Conservation (phyloP, 1,140 invertebrate genomes). For the Drosophila kepulauana region DNA sequence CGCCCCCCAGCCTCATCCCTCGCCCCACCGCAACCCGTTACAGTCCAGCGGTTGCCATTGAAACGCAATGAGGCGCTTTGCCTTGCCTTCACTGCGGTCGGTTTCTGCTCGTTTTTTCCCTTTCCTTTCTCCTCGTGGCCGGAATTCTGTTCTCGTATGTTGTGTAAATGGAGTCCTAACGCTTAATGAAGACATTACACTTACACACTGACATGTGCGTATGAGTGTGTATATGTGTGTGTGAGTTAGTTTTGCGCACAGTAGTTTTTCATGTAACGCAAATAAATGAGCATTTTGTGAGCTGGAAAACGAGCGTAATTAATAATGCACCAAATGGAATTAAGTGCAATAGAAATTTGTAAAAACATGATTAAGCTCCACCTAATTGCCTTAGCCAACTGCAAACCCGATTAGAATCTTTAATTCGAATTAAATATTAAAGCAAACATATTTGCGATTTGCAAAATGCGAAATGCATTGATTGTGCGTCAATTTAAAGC, state of each 20-base stretch:
- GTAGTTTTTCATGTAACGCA: conserved; percentile 40
- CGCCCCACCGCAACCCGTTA: conserved; percentile 3
- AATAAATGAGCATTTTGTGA: conserved; percentile 44
- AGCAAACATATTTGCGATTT: background rate
- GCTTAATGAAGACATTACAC: conserved; percentile 51
- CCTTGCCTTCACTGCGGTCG: conserved; percentile 43
- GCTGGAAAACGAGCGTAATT: conserved; percentile 45
- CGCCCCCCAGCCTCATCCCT: background rate
- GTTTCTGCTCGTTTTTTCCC: conserved; percentile 16
- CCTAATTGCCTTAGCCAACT: conserved; percentile 13
- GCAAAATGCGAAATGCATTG: background rate
- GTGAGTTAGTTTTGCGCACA: conserved; percentile 11
- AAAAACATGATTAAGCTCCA: conserved; percentile 18
- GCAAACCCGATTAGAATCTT: background rate
- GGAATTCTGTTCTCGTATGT: conserved; percentile 10
- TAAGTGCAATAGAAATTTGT: conserved; percentile 33
- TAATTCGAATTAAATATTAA: conserved; percentile 4
- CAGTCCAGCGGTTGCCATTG: conserved; percentile 49
- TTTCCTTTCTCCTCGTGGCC: background rate
- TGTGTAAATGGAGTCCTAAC: conserved; percentile 44
- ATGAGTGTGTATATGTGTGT: conserved; percentile 2
- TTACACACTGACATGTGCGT: conserved; percentile 11
- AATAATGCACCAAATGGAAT: conserved; percentile 39
- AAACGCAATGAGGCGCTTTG: conserved; percentile 53
- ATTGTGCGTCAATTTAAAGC: background rate